A percentile compares a stretch with the other conserved stretches of the same genome.
These are phyloP conservation scores for Arctia plantaginis DNA, from an alignment of 2,888 invertebrate species.

Conservation along the genomic window DNA sequence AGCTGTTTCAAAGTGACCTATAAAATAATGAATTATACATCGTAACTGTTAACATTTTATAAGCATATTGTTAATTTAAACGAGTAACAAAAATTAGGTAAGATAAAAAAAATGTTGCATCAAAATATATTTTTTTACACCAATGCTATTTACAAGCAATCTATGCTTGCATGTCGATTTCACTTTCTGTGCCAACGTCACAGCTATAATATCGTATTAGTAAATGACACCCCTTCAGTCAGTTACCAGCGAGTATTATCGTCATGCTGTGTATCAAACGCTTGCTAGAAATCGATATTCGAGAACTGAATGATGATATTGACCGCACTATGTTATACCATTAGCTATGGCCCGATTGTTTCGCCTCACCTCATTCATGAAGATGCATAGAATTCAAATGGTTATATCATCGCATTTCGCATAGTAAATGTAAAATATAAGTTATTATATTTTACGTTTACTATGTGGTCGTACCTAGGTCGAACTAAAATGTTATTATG, in stretches of 20 bases:
- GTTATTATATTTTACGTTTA: no score
- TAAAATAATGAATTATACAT: slow-evolving; percentile 33
- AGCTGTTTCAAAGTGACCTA: slow-evolving; percentile 46
- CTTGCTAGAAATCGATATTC: slow-evolving; percentile 51
- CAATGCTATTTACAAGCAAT: slow-evolving; percentile 41
- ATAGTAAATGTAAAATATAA: slow-evolving; percentile 16
- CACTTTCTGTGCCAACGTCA: slow-evolving; percentile 71
- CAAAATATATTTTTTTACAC: slow-evolving; percentile 48
- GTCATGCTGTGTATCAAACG: slow-evolving; percentile 38
- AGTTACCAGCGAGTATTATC: slow-evolving; percentile 31
- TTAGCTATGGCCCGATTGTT: slow-evolving; percentile 64
- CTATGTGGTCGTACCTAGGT: no score
- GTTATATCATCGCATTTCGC: slow-evolving; percentile 26
- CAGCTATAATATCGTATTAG: slow-evolving; percentile 45
- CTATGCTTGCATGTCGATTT: slow-evolving; percentile 65
- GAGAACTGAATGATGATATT: slow-evolving; percentile 47
- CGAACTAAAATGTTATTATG: not conserved
- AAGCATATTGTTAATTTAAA: slow-evolving; percentile 48
- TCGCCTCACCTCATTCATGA: slow-evolving; percentile 56
- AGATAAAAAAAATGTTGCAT: slow-evolving; percentile 54
- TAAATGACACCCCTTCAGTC: slow-evolving; percentile 46
- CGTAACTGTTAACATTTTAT: slow-evolving; percentile 39
- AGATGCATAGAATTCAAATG: slow-evolving; percentile 44
- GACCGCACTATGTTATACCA: slow-evolving; percentile 46
- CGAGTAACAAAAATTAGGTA: slow-evolving; percentile 59